Conservation (phyloP, 2,113 vertebrate species). For the Choloepus hoffmanni region DNA sequence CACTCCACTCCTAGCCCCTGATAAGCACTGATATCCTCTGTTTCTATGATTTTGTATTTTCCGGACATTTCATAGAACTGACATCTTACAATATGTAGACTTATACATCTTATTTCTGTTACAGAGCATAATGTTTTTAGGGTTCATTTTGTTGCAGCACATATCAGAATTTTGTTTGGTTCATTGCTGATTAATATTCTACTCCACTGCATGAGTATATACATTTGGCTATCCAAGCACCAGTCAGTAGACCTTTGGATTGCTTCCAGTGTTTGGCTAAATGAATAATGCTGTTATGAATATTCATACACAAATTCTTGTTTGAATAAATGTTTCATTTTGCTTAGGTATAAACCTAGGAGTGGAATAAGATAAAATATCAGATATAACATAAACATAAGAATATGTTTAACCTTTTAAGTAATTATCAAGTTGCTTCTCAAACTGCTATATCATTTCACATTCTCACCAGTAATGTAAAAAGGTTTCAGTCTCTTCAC, state of each 20-base stretch:
- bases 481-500: not conserved
- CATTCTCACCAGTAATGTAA: not conserved
- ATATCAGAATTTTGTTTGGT: not conserved
- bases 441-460: not conserved
- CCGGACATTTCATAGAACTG: not conserved
- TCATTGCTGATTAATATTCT: not conserved
- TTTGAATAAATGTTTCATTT: not conserved
- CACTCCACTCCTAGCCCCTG: not conserved
- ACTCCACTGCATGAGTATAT: not conserved
- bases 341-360: not conserved
- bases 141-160: not conserved
- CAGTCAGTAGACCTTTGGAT: not conserved
- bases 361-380: not conserved
- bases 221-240: not conserved
- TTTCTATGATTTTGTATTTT: not conserved
- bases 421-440: not conserved
- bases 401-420: not conserved
- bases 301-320: not conserved
- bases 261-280: not conserved
- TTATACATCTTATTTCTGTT: not conserved
- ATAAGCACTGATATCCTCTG: not conserved
- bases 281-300: not conserved
- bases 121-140: not conserved
- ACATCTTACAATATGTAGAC: not conserved
- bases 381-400: not conserved